Evolutionary conservation across 2,888 invertebrate genomes (phyloP).

Genomic region (Parasteatoda lunata): DNA sequence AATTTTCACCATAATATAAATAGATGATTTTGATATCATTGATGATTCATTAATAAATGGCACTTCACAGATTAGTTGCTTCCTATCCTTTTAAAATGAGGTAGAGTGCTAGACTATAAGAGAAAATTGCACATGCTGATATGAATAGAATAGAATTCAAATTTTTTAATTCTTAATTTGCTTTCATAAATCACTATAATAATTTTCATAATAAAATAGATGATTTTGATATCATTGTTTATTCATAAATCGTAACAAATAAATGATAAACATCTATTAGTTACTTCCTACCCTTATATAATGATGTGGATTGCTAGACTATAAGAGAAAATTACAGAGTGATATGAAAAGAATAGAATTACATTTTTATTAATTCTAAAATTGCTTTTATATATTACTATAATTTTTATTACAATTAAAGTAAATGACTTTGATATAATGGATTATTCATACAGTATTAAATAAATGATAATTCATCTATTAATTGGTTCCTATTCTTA

Average conservation of each 20-base stretch:
- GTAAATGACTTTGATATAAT: too few species aligned
- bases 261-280: background rate
- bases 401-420: too few species aligned
- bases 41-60: too few species aligned
- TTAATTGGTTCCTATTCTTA: conserved; percentile 51
- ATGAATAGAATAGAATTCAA: background rate
- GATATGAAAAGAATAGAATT: background rate
- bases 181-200: too few species aligned
- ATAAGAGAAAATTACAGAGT: background rate
- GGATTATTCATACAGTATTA: too few species aligned
- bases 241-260: too few species aligned
- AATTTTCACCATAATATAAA: too few species aligned
- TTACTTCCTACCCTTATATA: conserved; percentile 42
- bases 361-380: background rate
- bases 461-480: too few species aligned
- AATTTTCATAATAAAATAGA: too few species aligned
- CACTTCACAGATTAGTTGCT: conserved; percentile 5
- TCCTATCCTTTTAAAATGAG: conserved; percentile 29
- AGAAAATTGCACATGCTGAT: background rate
- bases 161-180: background rate
- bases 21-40: too few species aligned
- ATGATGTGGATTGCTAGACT: background rate
- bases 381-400: too few species aligned
- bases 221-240: too few species aligned
- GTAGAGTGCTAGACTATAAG: background rate